Evolutionary conservation across 2,797 vertebrate species (phyloP).

Genomic region (Propithecus perrieri): DNA sequence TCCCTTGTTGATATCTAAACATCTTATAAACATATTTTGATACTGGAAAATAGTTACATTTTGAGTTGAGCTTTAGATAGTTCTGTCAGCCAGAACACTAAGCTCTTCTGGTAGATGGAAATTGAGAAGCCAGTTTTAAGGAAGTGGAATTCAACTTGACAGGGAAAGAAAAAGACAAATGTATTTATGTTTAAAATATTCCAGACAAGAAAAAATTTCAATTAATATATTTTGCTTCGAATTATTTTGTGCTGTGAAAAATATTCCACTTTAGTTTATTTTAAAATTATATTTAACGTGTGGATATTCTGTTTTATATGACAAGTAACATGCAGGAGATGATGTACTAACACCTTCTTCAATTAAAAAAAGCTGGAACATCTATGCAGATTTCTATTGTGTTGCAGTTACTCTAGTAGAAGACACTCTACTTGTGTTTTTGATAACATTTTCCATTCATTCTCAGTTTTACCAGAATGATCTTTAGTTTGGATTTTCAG

Average conservation of each 20-base stretch:
- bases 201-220: background rate
- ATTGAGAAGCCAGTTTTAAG: slow-evolving; percentile 33
- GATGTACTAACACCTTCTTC: background rate
- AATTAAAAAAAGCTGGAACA: background rate
- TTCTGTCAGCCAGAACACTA: background rate
- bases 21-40: background rate
- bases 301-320: background rate
- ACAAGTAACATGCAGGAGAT: background rate
- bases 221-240: background rate
- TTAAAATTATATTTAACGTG: background rate
- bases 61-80: background rate
- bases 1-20: background rate
- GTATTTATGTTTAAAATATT: slow-evolving; percentile 1
- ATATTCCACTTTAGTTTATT: background rate
- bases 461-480: background rate
- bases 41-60: background rate
- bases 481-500: background rate
- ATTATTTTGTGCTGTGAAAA: background rate
- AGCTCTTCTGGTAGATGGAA: background rate
- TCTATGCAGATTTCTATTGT: background rate
- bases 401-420: background rate
- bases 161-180: slow-evolving; percentile 32
- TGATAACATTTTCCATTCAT: background rate
- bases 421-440: background rate
- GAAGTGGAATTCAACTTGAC: slow-evolving; percentile 26